Base-by-base conservation (phyloP, 2,797 vertebrate species). In the Enteromius trimaculatus region DNA sequence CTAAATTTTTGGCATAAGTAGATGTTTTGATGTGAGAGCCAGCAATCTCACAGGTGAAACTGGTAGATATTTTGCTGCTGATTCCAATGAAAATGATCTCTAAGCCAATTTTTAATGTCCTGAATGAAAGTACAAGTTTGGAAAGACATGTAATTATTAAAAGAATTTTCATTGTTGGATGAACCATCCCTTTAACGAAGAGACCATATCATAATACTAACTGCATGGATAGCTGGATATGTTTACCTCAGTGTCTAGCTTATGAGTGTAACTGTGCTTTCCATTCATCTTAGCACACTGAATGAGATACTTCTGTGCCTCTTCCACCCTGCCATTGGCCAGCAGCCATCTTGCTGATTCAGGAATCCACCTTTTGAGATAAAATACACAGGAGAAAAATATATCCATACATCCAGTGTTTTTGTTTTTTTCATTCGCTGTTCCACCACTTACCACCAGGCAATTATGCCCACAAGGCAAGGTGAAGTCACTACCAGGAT, bases 311-410 rank as follows among this genome's bases (percentile, higher is more conserved):
- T 64, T 91, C 58, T 90, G 92, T 51, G 96, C 96, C 74, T 94
- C 91, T 17, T 93, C 90, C 14, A 91, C 89, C 42, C 88, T 93
- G 49, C 96, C 95, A 3, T 94, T 96, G 62, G 92, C 94, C 87
- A 97, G 91, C 88, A 97, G 92, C 96, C 96, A 97, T 42, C 95
- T 92, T 4, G 96, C 95, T 29, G 96, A 97, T 90, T 97, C 97
- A 0, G 96, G 95, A 76, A 97, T 91, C 96, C 96, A 98, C 96
- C 96, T 97, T 86, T 66, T 10, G 47, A 71, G 6, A 66, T 14
- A 13, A 79, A 3, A 49, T 49, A 3, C 9, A 31, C 42, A 49
- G 1, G 62, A 51, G 5, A 37, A 64, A 66, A 60, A 77, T 62
- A 9, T 42, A 42, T 42, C 39, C 39, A 42, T 42, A 10, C 39